These are phyloP conservation scores for Apantesis nais DNA, from an alignment of 2,888 invertebrate genomes.

Conservation along the genomic window DNA sequence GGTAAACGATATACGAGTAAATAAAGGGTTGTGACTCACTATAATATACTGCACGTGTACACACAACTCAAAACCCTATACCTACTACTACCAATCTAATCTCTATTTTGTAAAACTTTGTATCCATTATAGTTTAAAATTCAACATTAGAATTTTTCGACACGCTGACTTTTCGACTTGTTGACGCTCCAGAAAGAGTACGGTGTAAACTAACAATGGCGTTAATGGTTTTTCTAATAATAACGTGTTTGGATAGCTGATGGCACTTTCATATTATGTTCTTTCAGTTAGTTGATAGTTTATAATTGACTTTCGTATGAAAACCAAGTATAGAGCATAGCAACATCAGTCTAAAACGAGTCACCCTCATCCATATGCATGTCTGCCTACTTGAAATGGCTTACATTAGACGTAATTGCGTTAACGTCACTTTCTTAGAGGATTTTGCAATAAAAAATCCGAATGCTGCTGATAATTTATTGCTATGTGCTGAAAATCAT, in stretches of 20 bases:
- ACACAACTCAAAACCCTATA: not conserved
- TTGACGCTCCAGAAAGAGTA: slow-evolving; percentile 26
- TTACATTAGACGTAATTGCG: not conserved
- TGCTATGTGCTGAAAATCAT: not conserved
- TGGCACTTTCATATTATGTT: slow-evolving; percentile 23
- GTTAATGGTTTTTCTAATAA: slow-evolving; percentile 42
- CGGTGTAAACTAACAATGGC: slow-evolving; percentile 33
- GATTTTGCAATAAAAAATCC: not conserved
- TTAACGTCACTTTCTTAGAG: not conserved
- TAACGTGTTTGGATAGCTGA: slow-evolving; percentile 41
- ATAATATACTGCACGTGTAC: not conserved
- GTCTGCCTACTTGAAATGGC: not conserved
- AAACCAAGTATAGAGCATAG: not conserved
- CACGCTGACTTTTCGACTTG: slow-evolving; percentile 25
- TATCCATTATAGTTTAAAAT: slow-evolving; percentile 25
- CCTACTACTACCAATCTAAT: not conserved
- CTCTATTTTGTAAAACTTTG: not conserved
- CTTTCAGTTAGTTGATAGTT: slow-evolving; percentile 12
- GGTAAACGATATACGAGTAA: slow-evolving; percentile 37
- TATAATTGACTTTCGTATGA: not conserved
- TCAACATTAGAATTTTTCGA: slow-evolving; percentile 34
- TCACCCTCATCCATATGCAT: not conserved
- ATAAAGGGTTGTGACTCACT: slow-evolving; percentile 38
- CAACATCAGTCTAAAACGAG: not conserved
- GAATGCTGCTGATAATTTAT: not conserved